phyloP scores from a whole-genome alignment of 2,888 invertebrate species.

The Athetis lepigone region DNA sequence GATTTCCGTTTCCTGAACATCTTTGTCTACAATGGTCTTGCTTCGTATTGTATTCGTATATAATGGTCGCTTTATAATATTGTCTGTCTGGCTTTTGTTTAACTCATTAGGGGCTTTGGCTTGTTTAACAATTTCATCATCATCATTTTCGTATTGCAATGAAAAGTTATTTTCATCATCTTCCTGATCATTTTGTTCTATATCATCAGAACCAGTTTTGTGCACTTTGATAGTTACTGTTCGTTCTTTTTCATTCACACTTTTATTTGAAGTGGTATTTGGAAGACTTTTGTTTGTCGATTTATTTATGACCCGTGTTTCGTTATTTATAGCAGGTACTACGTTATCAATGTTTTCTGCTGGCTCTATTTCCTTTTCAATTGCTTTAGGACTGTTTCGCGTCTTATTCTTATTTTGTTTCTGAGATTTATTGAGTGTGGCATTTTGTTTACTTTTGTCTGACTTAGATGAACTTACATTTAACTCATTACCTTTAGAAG shows the following conservation, averaged over 20 bases:
- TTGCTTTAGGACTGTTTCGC: constrained; percentile 21
- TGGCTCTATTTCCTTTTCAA: constrained; percentile 16
- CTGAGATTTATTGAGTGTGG: constrained; percentile 24
- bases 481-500: constrained; percentile 10
- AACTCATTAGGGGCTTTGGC: not conserved
- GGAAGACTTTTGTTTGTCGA: constrained; percentile 23
- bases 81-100: constrained; percentile 4
- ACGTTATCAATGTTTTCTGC: constrained; percentile 9
- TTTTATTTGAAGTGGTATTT: constrained; percentile 32
- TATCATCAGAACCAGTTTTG: constrained; percentile 3
- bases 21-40: constrained; percentile 12
- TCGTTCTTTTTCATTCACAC: constrained; percentile 26
- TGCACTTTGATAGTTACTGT: constrained; percentile 27
- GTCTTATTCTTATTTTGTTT: constrained; percentile 22
- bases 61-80: constrained; percentile 4
- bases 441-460: constrained; percentile 1
- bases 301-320: constrained; percentile 32
- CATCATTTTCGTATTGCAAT: constrained; percentile 44
- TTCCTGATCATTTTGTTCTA: constrained; percentile 10
- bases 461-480: constrained; percentile 16
- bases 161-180: constrained; percentile 40
- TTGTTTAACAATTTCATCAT: constrained; percentile 25
- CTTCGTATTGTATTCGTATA: no score
- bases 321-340: constrained; percentile 9
- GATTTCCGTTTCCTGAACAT: constrained; percentile 10